phyloP scores from a whole-genome alignment of 2,797 vertebrate genomes.

The Sebastes alutus region DNA sequence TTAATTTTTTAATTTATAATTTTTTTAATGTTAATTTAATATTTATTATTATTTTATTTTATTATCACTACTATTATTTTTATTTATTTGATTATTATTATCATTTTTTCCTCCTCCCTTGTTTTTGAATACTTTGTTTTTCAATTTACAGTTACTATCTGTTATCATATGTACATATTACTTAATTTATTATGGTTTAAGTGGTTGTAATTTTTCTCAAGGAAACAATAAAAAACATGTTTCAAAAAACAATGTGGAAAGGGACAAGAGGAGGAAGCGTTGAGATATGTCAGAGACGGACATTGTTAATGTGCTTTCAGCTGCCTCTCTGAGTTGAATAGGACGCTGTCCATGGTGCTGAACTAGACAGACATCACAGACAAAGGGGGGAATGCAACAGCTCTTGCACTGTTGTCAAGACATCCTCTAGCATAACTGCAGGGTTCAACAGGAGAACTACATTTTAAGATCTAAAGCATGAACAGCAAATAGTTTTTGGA shows the following conservation, averaged over 20 bases:
- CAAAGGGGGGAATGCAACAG: background rate
- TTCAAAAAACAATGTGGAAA: background rate
- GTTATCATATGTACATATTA: too few species aligned
- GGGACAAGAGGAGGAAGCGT: background rate
- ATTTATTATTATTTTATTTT: too few species aligned
- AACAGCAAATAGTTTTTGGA: background rate
- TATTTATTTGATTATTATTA: too few species aligned
- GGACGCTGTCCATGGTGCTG: slow-evolving; percentile 45
- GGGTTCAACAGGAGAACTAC: background rate
- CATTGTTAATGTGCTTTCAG: background rate
- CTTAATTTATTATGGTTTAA: too few species aligned
- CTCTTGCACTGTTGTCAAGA: slow-evolving; percentile 9
- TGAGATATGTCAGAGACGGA: background rate
- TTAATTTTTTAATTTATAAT: too few species aligned
- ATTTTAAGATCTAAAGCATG: slow-evolving; percentile 14
- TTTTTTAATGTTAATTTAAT: too few species aligned
- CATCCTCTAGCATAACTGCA: background rate
- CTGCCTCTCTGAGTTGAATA: background rate
- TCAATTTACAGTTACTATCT: too few species aligned
- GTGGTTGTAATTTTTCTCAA: too few species aligned
- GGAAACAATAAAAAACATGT: too few species aligned
- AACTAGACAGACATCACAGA: background rate
- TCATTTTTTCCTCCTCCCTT: too few species aligned
- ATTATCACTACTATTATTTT: too few species aligned
- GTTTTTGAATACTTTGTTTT: too few species aligned